A percentile compares a stretch with the other conserved stretches of the same genome.
Evolutionary conservation across 2,888 invertebrate genomes (phyloP).

Genomic region (Platycnemis pennipes): DNA sequence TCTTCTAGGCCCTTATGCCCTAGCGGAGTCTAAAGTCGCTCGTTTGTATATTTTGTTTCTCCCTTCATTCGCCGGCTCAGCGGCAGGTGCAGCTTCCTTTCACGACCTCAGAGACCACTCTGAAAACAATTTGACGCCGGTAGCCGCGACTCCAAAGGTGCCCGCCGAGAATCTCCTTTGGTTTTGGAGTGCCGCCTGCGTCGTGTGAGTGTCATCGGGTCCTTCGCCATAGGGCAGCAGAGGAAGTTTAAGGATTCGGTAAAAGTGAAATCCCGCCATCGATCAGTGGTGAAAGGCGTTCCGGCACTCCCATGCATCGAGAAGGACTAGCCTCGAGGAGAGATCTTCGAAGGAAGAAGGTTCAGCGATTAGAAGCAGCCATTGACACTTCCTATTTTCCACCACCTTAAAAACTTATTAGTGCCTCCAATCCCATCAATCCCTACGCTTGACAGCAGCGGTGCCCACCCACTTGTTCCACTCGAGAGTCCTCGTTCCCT

Average conservation of each 20-base stretch:
- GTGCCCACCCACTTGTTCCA: neutral
- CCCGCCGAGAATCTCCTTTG: neutral
- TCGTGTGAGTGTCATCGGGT: constrained; percentile 10
- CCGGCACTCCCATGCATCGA: no score
- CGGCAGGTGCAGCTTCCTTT: neutral
- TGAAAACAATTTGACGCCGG: neutral
- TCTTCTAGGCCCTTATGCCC: neutral
- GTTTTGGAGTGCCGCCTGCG: neutral
- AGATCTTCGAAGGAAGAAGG: neutral
- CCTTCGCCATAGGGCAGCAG: neutral
- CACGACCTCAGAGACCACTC: neutral
- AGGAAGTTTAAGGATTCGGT: neutral
- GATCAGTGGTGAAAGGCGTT: neutral
- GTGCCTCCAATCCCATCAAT: neutral
- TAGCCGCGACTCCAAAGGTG: neutral
- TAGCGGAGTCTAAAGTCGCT: neutral
- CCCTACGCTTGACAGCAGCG: neutral
- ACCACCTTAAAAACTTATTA: neutral
- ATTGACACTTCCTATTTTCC: neutral
- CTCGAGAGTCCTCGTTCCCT: neutral
- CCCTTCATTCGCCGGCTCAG: neutral
- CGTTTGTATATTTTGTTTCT: neutral
- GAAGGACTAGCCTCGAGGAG: neutral
- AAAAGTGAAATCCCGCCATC: neutral
- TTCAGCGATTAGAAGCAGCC: neutral